Evolutionary conservation across 2,888 invertebrate species (phyloP).

Genomic region (Electrophaes corylata): DNA sequence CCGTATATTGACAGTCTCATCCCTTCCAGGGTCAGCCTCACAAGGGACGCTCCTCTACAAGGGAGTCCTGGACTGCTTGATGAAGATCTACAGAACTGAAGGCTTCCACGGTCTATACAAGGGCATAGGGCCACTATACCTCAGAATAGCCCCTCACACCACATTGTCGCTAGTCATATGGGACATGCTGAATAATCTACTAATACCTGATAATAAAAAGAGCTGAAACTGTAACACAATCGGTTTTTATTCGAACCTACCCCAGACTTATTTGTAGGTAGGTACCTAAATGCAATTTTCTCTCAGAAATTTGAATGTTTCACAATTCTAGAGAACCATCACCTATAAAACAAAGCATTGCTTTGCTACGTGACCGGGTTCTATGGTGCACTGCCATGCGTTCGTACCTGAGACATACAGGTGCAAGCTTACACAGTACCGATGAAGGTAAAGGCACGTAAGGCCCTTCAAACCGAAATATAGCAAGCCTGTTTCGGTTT

Average conservation of each 20-base stretch:
- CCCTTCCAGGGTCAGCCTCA: constrained; percentile 84
- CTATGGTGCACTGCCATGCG: too few species aligned
- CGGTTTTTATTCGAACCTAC: constrained; percentile 20
- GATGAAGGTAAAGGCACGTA: too few species aligned
- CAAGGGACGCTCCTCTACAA: constrained; percentile 87
- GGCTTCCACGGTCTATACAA: constrained; percentile 92
- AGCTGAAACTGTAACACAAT: constrained; percentile 34
- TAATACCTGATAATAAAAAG: constrained; percentile 55
- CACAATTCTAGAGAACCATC: too few species aligned
- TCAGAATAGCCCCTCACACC: constrained; percentile 91
- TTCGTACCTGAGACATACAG: too few species aligned
- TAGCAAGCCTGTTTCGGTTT: too few species aligned
- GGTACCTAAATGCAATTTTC: too few species aligned
- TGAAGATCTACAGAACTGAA: constrained; percentile 90
- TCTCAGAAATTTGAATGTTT: too few species aligned
- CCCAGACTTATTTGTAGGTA: too few species aligned
- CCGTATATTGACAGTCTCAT: not conserved
- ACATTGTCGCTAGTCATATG: constrained; percentile 91
- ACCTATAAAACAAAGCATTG: too few species aligned
- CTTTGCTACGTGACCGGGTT: too few species aligned
- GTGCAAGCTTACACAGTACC: too few species aligned
- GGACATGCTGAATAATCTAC: constrained; percentile 81
- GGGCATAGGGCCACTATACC: constrained; percentile 89
- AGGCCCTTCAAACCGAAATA: too few species aligned
- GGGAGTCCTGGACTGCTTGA: constrained; percentile 89